phyloP scores from a whole-genome alignment of 2,797 vertebrate genomes.

The Heteromormyrus szaboi region DNA sequence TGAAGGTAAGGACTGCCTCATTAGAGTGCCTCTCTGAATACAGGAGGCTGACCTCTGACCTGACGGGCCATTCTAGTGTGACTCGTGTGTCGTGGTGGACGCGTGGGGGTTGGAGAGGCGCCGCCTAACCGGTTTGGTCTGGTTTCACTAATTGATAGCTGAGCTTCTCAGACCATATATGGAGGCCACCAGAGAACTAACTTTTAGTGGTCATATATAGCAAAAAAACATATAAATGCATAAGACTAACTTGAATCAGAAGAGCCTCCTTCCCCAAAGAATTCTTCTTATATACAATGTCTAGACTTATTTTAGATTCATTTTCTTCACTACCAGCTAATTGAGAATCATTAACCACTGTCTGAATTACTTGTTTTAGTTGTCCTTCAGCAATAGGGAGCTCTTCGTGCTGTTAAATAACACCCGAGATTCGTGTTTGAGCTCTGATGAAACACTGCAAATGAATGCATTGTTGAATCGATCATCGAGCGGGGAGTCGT shows the following conservation, averaged over 20 bases:
- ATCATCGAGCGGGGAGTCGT: neutral
- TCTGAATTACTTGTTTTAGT: neutral
- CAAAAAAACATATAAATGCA: neutral
- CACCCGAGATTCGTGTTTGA: neutral
- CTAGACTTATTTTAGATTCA: conserved; percentile 16
- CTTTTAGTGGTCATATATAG: neutral
- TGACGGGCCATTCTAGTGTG: neutral
- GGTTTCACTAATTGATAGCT: neutral
- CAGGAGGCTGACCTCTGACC: neutral
- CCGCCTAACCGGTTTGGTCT: neutral
- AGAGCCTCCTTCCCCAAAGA: neutral
- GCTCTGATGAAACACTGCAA: neutral
- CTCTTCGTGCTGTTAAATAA: neutral
- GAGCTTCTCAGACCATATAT: neutral
- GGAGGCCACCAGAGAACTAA: neutral
- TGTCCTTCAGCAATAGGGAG: neutral
- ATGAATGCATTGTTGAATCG: neutral
- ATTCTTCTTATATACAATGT: neutral
- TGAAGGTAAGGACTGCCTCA: neutral
- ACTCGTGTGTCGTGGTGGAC: neutral
- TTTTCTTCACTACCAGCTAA: neutral
- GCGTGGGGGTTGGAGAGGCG: neutral
- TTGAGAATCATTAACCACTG: neutral
- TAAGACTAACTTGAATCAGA: neutral
- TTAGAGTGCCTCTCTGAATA: neutral